Evolutionary conservation across 2,113 vertebrate species (phyloP).

Genomic region (Passer montanus): DNA sequence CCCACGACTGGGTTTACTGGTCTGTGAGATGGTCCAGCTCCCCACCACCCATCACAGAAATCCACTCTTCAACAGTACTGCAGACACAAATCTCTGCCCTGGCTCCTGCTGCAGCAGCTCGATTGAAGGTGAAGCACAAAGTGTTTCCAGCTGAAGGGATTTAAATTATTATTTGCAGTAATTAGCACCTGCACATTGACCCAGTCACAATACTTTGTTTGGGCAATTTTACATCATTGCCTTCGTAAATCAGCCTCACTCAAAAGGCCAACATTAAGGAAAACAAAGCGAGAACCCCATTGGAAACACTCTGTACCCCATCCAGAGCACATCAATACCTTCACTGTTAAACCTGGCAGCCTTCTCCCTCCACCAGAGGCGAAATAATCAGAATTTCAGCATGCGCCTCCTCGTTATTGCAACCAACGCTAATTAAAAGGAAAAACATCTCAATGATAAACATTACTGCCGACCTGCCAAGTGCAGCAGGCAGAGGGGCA

Average conservation of each 20-base stretch:
- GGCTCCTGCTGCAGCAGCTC: neutral
- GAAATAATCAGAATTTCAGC: constrained; percentile 33
- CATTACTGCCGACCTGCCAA: neutral
- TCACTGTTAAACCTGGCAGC: constrained; percentile 38
- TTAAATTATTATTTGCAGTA: constrained; percentile 3
- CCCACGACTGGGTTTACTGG: neutral
- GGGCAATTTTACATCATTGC: neutral
- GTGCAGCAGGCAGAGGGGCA: neutral
- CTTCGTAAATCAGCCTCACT: neutral
- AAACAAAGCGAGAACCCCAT: neutral
- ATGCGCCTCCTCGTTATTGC: constrained; percentile 1
- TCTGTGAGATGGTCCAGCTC: neutral
- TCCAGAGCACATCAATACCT: constrained; percentile 22
- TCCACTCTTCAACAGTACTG: neutral
- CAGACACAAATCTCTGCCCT: neutral
- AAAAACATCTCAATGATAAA: neutral
- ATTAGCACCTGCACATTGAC: neutral
- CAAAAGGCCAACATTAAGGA: neutral
- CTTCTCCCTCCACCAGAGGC: neutral
- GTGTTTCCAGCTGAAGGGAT: neutral
- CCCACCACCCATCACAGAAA: neutral
- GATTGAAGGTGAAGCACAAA: neutral
- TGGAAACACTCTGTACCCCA: constrained; percentile 7
- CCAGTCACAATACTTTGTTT: neutral
- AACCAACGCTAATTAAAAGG: constrained; percentile 40